Base-by-base conservation (phyloP, 1,140 invertebrate genomes). In the Drosophila grimshawi region DNA sequence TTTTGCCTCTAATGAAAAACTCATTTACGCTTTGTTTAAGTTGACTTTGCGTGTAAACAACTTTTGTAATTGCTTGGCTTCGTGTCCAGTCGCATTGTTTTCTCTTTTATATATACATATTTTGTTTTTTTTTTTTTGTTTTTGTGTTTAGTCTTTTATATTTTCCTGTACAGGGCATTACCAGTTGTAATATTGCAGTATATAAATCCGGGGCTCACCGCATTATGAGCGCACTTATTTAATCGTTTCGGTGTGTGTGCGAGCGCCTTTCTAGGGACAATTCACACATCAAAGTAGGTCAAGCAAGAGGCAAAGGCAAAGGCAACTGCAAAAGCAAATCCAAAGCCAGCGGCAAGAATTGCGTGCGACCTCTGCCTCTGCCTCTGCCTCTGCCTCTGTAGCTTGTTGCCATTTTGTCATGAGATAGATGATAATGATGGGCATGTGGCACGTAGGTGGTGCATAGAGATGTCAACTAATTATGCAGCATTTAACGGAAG, bases 251-350 rank as follows among this genome's bases (percentile, higher is more conserved):
- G 39, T 43, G 56, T 46, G 59, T 10, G 71, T 55, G 55, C 76
- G 63, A 48, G 60, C 56, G 61, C 60, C 55, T 66, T 88, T 70
- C 80, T 79, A 77, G 76, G 83, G 85, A 89, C 85, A 83, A 89
- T 89, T 88, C 85, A 88, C 85, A 88, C 85, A 82, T 88, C 85
- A 89, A 88, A 88, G 85, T 88, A 88, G 83, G 83, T 88, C 83
- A 88, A 83, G 77, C 85, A 78, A 86, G 81, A 79, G 82, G 85
- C 76, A 82, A 70, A 64, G 64, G 78, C 69, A 69, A 78, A 70
- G 19, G 19, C 19, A 19, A 19, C 19, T 1, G 19, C 19, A 19
- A 19, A 19, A 19, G 19, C 19, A 19, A 19, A 19, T 19, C 19
- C 19, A 19, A 59, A 52, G 65, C 45, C 41, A 30, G 27, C 4